Conservation (phyloP, 2,888 invertebrate species). For the Xanthorhoe designata region DNA sequence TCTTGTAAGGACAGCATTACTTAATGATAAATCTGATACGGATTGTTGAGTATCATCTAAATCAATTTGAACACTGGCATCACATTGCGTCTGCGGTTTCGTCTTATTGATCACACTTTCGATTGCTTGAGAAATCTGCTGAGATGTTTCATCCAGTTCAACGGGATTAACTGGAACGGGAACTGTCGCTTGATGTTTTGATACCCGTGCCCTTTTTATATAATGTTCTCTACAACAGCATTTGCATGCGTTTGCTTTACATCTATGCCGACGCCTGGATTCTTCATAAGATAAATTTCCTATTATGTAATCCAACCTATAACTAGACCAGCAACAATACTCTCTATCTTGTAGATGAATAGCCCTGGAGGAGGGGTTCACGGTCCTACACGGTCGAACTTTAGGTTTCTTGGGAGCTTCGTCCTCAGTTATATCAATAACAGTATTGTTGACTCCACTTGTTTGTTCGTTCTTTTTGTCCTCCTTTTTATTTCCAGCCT, state of each 20-base stretch:
- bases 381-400: neutral
- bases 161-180: neutral
- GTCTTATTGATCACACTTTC: slow-evolving; percentile 19
- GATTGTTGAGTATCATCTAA: slow-evolving; percentile 13
- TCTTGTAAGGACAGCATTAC: slow-evolving; percentile 10
- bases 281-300: slow-evolving; percentile 4
- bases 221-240: slow-evolving; percentile 60
- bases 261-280: slow-evolving; percentile 42
- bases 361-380: neutral
- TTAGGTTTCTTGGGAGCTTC: slow-evolving; percentile 11
- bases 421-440: slow-evolving; percentile 33
- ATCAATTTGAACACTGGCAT: slow-evolving; percentile 19
- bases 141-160: neutral
- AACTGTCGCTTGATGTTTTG: neutral
- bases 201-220: neutral
- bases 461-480: slow-evolving; percentile 2
- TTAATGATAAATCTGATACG: slow-evolving; percentile 1
- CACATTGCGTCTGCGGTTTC: neutral
- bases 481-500: slow-evolving; percentile 8
- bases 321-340: slow-evolving; percentile 65
- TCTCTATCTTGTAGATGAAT: slow-evolving; percentile 17
- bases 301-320: slow-evolving; percentile 37
- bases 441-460: slow-evolving; percentile 8
- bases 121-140: slow-evolving; percentile 26
- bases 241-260: slow-evolving; percentile 34